Evolutionary conservation across 92 coral and sea anemone species (phyloP).

Genomic region (Micromussa lordhowensis): DNA sequence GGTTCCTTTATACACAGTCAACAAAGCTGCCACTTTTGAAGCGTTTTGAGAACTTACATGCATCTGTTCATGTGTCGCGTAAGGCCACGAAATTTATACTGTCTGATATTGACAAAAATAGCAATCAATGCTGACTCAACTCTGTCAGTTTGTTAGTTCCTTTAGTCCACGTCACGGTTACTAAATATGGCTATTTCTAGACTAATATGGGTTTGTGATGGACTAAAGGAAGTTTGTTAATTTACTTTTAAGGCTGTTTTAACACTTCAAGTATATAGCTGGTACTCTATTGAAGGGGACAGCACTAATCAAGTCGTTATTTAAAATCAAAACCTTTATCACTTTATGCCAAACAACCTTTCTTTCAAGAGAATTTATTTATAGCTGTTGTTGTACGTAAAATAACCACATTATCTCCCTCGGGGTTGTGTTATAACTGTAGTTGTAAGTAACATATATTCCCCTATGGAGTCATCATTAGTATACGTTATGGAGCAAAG

Average conservation of each 20-base stretch:
- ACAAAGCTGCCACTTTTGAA: background rate
- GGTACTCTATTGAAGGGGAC: background rate
- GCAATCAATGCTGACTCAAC: background rate
- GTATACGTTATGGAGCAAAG: background rate
- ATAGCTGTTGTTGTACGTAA: background rate
- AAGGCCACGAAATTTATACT: constrained; percentile 1
- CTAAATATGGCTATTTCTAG: background rate
- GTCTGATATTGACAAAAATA: background rate
- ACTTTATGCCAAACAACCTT: background rate
- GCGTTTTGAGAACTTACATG: background rate
- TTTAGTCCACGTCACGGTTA: background rate
- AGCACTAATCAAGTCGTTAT: background rate
- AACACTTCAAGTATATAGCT: background rate
- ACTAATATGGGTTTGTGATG: background rate
- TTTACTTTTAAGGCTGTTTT: background rate
- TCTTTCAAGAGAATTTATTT: background rate
- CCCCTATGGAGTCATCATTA: background rate
- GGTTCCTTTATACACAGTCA: background rate
- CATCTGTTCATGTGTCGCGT: background rate
- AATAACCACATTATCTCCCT: background rate
- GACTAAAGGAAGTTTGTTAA: constrained; percentile 15
- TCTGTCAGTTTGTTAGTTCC: constrained; percentile 10
- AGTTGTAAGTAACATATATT: background rate
- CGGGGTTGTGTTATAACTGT: background rate
- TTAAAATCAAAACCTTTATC: background rate